These are phyloP conservation scores for Sipha maydis DNA, from an alignment of 2,888 invertebrate genomes.

Conservation along the genomic window DNA sequence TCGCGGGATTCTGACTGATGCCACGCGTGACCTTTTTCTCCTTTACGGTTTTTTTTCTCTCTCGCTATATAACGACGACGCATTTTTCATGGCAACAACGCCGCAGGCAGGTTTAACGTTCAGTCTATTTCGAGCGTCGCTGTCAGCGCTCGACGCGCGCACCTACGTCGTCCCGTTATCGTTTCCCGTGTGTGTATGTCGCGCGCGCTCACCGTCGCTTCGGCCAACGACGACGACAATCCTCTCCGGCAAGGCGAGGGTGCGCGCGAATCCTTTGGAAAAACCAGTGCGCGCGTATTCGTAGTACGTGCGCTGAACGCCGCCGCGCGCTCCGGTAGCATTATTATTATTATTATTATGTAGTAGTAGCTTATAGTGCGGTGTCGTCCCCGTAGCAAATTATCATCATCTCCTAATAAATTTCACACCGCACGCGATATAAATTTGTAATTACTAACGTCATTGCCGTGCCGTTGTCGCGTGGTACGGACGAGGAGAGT, in stretches of 20 bases:
- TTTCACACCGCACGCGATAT: neutral
- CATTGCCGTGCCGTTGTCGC: neutral
- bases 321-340: slow-evolving; percentile 29
- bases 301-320: slow-evolving; percentile 20
- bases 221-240: neutral
- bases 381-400: neutral
- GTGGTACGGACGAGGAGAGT: neutral
- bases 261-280: slow-evolving; percentile 41
- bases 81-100: slow-evolving; percentile 27
- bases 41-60: neutral
- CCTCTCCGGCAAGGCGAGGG: neutral
- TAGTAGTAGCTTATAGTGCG: neutral
- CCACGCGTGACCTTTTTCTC: neutral
- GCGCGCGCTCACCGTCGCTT: too few species aligned
- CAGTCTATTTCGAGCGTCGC: slow-evolving; percentile 52
- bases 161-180: neutral
- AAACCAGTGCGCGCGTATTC: slow-evolving; percentile 35
- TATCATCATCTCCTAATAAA: too few species aligned
- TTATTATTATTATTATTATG: neutral
- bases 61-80: neutral
- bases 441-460: neutral
- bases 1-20: neutral
- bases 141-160: neutral
- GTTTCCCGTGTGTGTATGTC: neutral
- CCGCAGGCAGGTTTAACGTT: neutral